Base-by-base conservation (phyloP, 2,888 invertebrate species). In the Temnothorax rugatulus region DNA sequence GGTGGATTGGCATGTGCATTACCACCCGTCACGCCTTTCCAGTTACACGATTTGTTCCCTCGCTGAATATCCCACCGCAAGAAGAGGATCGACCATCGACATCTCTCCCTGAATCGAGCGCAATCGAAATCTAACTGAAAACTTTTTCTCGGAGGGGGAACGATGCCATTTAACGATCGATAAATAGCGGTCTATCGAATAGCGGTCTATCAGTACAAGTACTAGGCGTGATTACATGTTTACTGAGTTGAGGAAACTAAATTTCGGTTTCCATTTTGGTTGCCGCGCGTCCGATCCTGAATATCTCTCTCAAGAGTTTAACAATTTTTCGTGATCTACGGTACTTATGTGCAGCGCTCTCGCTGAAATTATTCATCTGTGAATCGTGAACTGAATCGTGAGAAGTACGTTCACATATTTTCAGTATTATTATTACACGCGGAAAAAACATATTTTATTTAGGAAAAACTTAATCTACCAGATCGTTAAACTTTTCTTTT, bases 1-100 rank as follows among this genome's bases (percentile, higher is more conserved):
- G 82, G 63, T 50, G 79, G 79, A 87, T 84, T 83, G 85, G 84
- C 86, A 87, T 75, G 86, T 85, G 64, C 82, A 75, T 86, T 84
- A 83, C 82, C 52, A 61, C 25, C 63, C 54, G 44, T 76, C 73
- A 85, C 61, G 79, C 68, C 81, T 74, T 50, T 1, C 61, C 21
- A 18, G 64, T 77, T 71, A 76, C 50, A 29, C 74, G 5, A 68
- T 44, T 41, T 57, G 21, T 75, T 63, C 50, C 34, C 61, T 61
- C 64, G 50, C 38, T 76, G 64, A 64, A 64, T 76, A 64, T 76
- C 50, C 44, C 52, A 25, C 18, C 64, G 34, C 50, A 34, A 50
- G 47, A 75, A 75, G 25, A 52, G 63, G 7, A n/a, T n/a, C n/a
- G n/a, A 18, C 63, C 63, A 50, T 47, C 34, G 64, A 76, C 21